Conservation (phyloP, 2,888 invertebrate species). For the Malachius bipustulatus region DNA sequence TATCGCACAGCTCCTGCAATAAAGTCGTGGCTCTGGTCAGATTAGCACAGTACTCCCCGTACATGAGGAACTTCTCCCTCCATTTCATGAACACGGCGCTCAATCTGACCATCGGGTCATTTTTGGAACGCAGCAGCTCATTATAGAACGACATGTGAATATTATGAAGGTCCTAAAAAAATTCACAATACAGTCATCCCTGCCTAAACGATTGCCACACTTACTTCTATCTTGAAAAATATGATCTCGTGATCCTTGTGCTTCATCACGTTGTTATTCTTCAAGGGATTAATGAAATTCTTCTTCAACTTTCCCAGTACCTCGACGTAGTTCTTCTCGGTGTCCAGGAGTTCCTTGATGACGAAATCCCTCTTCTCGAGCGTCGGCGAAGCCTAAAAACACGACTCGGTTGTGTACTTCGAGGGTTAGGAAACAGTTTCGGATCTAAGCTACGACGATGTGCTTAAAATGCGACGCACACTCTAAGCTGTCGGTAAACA, state of each 20-base stretch:
- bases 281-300: constrained; percentile 69
- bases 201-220: constrained; percentile 22
- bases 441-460: no score
- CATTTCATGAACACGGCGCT: constrained; percentile 83
- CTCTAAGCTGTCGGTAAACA: no score
- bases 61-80: constrained; percentile 82
- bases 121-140: constrained; percentile 65
- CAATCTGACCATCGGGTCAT: constrained; percentile 47
- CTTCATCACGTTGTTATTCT: constrained; percentile 45
- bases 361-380: constrained; percentile 87
- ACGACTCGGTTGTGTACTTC: no score
- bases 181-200: background rate
- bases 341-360: constrained; percentile 87
- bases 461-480: no score
- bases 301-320: constrained; percentile 75
- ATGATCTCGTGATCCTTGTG: constrained; percentile 66
- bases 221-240: constrained; percentile 83
- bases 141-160: constrained; percentile 76
- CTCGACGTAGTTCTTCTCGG: constrained; percentile 93
- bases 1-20: constrained; percentile 63
- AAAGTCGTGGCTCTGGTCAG: constrained; percentile 78
- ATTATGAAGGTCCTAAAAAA: constrained; percentile 63
- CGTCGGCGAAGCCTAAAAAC: constrained; percentile 27
- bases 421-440: no score
- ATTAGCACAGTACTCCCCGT: constrained; percentile 94